Percentiles rank a stretch among this genome's conserved stretches.
These are phyloP conservation scores for Lamellibrachia columna DNA, from an alignment of 2,888 invertebrate species.

Conservation along the genomic window DNA sequence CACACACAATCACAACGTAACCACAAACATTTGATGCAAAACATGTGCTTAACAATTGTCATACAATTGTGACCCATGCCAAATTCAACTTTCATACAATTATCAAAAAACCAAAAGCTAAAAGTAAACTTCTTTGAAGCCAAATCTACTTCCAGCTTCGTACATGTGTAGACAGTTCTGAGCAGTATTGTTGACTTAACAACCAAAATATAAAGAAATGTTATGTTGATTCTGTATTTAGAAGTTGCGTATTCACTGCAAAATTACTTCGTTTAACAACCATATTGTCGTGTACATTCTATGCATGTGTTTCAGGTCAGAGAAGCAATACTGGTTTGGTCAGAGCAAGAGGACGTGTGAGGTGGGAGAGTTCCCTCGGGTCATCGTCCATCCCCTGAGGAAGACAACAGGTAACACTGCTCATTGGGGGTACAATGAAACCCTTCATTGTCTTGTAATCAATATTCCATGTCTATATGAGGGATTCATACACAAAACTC, in stretches of 20 bases:
- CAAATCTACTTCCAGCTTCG: not conserved
- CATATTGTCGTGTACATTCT: not conserved
- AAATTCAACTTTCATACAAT: no score
- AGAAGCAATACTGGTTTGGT: slow-evolving; percentile 94
- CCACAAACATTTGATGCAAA: no score
- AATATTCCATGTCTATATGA: no score
- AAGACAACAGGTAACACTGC: slow-evolving; percentile 69
- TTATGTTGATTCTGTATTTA: not conserved
- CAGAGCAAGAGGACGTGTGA: slow-evolving; percentile 90
- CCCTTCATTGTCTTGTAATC: not conserved
- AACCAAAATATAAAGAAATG: no score
- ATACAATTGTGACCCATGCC: no score
- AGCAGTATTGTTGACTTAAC: not conserved
- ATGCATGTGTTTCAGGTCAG: slow-evolving; percentile 69
- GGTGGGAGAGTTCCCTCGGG: slow-evolving; percentile 88
- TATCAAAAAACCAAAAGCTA: not conserved
- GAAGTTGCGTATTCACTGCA: not conserved
- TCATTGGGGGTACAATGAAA: not conserved
- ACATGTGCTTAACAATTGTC: no score
- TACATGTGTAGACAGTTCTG: not conserved
- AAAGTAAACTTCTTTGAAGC: no score
- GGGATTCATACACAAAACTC: no score
- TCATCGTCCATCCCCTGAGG: slow-evolving; percentile 77
- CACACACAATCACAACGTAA: not conserved
- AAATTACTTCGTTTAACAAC: not conserved